These are phyloP conservation scores for Microtus obscurus DNA, from an alignment of 2,797 vertebrate species.

Conservation along the genomic window DNA sequence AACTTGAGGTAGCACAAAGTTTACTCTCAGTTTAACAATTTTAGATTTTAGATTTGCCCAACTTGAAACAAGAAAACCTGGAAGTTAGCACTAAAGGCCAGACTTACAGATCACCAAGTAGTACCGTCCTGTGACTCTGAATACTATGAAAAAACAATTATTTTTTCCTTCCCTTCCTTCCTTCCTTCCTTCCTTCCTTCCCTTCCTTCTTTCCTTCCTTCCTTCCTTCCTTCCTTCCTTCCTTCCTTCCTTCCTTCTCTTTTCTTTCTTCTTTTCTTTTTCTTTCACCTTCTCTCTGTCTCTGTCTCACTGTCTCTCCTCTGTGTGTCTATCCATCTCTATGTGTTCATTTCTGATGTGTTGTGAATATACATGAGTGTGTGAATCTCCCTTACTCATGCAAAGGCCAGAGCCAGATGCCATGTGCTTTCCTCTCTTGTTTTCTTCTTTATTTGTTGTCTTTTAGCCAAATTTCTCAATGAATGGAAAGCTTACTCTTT, in stretches of 20 bases:
- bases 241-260: too few relatives aligned
- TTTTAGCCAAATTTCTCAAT: background rate
- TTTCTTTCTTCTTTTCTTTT: background rate
- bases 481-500: background rate
- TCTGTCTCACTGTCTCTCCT: background rate
- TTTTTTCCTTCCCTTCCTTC: rapidly evolving
- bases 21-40: background rate
- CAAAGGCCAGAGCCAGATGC: background rate
- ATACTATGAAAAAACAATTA: background rate
- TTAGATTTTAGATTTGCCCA: background rate
- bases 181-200: rapidly evolving
- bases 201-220: background rate
- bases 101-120: background rate
- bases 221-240: too few relatives aligned
- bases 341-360: background rate
- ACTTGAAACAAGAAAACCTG: background rate
- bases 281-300: background rate
- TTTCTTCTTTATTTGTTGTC: background rate
- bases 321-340: background rate
- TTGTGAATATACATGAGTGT: background rate
- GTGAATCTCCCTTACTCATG: background rate
- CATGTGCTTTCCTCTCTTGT: background rate
- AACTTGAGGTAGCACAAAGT: slow-evolving; percentile 1
- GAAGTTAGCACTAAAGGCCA: background rate
- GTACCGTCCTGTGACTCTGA: background rate